These are phyloP conservation scores for Colletes gigas DNA, from an alignment of 1,140 invertebrate genomes.

Conservation along the genomic window DNA sequence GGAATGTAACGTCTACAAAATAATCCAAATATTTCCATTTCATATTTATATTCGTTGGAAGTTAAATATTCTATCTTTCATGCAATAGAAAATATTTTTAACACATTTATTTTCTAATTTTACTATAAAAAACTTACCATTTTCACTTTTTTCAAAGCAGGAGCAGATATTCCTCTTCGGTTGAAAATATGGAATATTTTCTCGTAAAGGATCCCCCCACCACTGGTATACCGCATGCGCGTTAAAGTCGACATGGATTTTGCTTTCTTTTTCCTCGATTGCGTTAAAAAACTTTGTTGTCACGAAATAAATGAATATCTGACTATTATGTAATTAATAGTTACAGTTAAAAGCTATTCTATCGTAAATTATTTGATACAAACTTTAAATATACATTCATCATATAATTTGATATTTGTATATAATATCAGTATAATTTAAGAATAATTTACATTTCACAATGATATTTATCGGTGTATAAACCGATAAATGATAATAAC, in stretches of 20 bases:
- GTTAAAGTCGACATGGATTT: conserved; percentile 24
- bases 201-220: conserved; percentile 40
- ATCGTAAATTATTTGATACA: not conserved
- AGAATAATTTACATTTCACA: too few relatives aligned
- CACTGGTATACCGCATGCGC: conserved; percentile 38
- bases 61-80: not conserved
- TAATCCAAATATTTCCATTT: conserved; percentile 23
- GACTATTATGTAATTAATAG: not conserved
- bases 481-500: not conserved
- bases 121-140: conserved; percentile 66
- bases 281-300: not conserved
- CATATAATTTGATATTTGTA: not conserved
- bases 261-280: not conserved
- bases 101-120: not conserved
- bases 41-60: not conserved
- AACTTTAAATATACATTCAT: not conserved
- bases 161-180: conserved; percentile 53
- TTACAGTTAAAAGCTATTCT: not conserved
- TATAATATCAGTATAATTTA: not conserved
- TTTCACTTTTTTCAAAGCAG: conserved; percentile 61
- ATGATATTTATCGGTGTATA: too few relatives aligned
- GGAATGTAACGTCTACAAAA: not conserved
- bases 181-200: conserved; percentile 48
- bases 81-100: not conserved
- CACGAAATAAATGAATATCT: conserved; percentile 9